Percentiles rank a stretch among this genome's conserved stretches.
Evolutionary conservation across 2,888 invertebrate species (phyloP).

Genomic region (Lasioglossum vierecki): DNA sequence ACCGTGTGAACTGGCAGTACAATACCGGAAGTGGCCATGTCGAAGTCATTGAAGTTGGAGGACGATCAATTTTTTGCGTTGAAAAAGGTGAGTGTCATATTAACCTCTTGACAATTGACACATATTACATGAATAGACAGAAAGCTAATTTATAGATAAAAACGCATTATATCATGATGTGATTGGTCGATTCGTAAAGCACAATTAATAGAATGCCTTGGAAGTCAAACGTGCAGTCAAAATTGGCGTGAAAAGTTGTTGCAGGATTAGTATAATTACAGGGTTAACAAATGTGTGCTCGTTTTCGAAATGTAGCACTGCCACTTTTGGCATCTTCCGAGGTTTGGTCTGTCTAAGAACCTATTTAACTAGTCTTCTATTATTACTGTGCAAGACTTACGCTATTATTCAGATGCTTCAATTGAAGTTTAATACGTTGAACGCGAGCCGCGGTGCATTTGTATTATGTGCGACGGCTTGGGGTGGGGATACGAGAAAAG

Average conservation of each 20-base stretch:
- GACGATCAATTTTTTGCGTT: conserved; percentile 91
- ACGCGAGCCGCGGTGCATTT: too few species aligned
- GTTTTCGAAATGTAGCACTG: neutral
- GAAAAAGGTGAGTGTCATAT: conserved; percentile 88
- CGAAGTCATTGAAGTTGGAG: conserved; percentile 85
- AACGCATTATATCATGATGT: neutral
- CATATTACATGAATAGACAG: neutral
- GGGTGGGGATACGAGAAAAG: too few species aligned
- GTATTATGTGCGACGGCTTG: too few species aligned
- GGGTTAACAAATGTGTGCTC: too few species aligned
- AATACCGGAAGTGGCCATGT: conserved; percentile 61
- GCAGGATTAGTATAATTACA: neutral
- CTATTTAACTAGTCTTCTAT: neutral
- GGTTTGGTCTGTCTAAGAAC: neutral
- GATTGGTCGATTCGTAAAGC: neutral
- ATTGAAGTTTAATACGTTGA: too few species aligned
- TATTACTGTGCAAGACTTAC: neutral
- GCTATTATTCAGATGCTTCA: neutral
- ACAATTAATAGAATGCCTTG: neutral
- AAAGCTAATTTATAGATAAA: neutral
- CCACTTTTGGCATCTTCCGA: neutral
- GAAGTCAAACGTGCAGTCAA: neutral
- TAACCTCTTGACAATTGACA: neutral
- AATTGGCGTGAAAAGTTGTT: neutral
- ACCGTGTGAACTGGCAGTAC: neutral